Evolutionary conservation across 2,888 invertebrate species (phyloP).

Genomic region (Leptopterna dolabrata): DNA sequence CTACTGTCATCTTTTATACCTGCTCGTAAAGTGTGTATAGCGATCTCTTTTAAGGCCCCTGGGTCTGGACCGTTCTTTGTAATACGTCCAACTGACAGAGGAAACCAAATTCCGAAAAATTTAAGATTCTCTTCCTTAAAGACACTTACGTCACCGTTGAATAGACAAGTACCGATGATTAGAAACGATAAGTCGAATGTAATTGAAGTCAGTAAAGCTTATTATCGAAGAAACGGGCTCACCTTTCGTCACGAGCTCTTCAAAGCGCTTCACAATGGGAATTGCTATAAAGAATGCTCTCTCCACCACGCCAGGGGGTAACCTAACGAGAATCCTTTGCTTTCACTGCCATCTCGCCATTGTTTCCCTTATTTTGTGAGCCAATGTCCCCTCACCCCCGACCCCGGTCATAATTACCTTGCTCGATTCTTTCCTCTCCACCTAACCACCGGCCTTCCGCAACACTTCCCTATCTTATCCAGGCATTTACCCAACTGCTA

Average conservation of each 20-base stretch:
- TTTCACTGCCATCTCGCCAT: slow-evolving; percentile 39
- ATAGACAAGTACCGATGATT: neutral
- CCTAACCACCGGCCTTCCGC: neutral
- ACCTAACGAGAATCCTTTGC: slow-evolving; percentile 42
- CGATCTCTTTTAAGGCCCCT: no score
- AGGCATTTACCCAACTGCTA: slow-evolving; percentile 39
- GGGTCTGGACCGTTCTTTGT: no score
- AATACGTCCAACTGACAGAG: no score
- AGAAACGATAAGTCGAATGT: slow-evolving; percentile 15
- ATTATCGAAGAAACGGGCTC: neutral
- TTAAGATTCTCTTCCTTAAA: no score
- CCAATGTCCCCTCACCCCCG: slow-evolving; percentile 3
- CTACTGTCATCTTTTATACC: no score
- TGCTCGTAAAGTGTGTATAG: no score
- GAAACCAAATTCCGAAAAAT: no score
- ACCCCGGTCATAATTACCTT: neutral
- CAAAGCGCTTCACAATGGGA: slow-evolving; percentile 41
- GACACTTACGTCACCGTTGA: no score
- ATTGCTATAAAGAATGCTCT: slow-evolving; percentile 46
- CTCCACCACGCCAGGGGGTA: slow-evolving; percentile 15
- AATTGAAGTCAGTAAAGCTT: slow-evolving; percentile 36
- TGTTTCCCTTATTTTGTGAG: slow-evolving; percentile 34
- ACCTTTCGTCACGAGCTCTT: slow-evolving; percentile 43
- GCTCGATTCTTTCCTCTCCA: neutral
- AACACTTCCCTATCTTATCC: slow-evolving; percentile 26